Evolutionary conservation across 2,113 vertebrate genomes (phyloP).

Genomic region (Muscicapa adusta): DNA sequence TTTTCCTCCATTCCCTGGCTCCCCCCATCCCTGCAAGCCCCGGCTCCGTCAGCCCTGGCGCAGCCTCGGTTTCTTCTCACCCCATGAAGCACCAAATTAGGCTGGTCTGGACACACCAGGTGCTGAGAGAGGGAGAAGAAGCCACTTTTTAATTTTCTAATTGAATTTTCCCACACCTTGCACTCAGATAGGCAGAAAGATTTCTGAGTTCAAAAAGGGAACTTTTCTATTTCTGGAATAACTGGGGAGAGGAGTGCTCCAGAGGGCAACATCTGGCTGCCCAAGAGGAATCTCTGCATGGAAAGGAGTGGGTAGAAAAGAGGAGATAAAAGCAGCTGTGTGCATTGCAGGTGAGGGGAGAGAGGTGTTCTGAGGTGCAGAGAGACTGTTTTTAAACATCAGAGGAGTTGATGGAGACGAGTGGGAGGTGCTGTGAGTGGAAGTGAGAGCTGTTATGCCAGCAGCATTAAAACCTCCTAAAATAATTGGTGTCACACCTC

Average conservation of each 20-base stretch:
- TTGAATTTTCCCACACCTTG: neutral
- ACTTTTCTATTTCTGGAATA: neutral
- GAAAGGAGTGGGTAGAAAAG: neutral
- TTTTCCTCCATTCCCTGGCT: fast-evolving
- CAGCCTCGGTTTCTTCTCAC: neutral
- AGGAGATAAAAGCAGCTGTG: neutral
- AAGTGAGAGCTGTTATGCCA: neutral
- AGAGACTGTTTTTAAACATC: neutral
- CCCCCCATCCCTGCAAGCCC: neutral
- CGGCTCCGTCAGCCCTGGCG: fast-evolving
- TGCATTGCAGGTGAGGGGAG: neutral
- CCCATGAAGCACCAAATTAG: neutral
- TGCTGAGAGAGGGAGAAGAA: neutral
- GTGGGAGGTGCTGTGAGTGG: neutral
- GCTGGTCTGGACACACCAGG: neutral
- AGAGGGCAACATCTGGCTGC: neutral
- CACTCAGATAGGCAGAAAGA: neutral
- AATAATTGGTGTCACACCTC: neutral
- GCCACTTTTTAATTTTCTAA: too few species aligned
- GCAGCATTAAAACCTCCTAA: neutral
- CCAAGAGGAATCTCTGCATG: neutral
- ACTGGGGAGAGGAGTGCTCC: neutral
- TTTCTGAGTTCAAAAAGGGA: neutral
- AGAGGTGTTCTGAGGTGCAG: neutral
- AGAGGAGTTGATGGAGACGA: neutral